Evolutionary conservation across 2,797 vertebrate genomes (phyloP).

Genomic region (Todus mexicanus): DNA sequence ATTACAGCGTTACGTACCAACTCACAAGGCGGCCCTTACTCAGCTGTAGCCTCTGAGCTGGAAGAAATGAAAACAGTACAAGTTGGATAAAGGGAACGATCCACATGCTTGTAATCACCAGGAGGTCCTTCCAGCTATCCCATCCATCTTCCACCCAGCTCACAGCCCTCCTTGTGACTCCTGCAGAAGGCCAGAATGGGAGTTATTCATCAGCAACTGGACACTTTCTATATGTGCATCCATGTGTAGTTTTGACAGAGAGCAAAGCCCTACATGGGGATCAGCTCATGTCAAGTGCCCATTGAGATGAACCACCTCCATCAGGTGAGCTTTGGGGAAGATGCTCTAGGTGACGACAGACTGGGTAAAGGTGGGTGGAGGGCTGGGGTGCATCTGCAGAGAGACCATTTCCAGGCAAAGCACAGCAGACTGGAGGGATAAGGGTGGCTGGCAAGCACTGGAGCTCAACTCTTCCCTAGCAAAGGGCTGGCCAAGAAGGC

Average conservation of each 20-base stretch:
- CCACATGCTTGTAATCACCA: neutral
- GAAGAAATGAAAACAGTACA: neutral
- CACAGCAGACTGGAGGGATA: neutral
- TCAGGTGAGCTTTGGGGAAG: neutral
- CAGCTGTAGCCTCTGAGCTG: neutral
- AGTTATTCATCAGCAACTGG: neutral
- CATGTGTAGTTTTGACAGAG: neutral
- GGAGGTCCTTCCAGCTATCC: neutral
- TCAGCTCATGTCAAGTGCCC: neutral
- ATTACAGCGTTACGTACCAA: neutral
- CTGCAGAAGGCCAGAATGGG: neutral
- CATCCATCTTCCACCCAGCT: neutral
- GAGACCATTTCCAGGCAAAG: neutral
- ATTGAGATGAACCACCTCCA: rapidly evolving
- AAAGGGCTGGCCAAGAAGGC: neutral
- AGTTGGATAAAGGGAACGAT: neutral
- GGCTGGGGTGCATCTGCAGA: neutral
- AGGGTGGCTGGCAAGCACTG: neutral
- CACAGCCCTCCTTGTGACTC: neutral
- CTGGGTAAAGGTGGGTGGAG: neutral
- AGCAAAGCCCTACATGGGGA: neutral
- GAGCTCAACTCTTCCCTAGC: neutral
- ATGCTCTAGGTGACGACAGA: neutral
- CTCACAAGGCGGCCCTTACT: neutral
- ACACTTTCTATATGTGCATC: neutral